A percentile compares a stretch with the other conserved stretches of the same genome.
phyloP scores from a whole-genome alignment of 2,797 vertebrate species.

The Alauda arvensis region DNA sequence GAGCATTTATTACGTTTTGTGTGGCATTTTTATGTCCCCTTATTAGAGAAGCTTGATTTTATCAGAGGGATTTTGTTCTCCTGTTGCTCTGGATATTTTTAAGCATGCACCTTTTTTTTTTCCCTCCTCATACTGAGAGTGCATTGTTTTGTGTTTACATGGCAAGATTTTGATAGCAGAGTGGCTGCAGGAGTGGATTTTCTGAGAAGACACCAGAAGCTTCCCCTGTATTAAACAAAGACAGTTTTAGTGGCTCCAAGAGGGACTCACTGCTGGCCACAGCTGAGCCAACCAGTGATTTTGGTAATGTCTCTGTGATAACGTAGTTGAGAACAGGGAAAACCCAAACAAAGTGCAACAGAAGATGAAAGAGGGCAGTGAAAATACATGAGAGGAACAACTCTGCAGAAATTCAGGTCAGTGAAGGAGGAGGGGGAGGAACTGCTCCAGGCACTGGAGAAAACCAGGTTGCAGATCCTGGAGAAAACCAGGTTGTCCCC shows the following conservation, averaged over 20 bases:
- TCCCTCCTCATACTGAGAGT: neutral
- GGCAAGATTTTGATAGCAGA: neutral
- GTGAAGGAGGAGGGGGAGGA: neutral
- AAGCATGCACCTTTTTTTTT: neutral
- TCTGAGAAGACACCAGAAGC: neutral
- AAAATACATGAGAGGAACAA: neutral
- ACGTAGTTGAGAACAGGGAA: neutral
- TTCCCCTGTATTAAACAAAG: neutral
- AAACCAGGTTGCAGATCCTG: neutral
- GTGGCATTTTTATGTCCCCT: neutral
- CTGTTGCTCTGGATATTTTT: neutral
- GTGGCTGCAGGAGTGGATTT: neutral
- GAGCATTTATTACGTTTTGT: neutral
- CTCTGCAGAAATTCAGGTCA: neutral
- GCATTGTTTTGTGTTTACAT: neutral
- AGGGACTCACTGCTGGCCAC: neutral
- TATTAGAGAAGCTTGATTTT: neutral
- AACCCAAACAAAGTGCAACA: fast-evolving
- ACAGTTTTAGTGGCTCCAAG: neutral
- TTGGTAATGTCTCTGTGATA: neutral
- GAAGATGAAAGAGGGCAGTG: neutral
- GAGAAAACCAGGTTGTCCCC: neutral
- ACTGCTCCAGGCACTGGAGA: fast-evolving
- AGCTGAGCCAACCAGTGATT: neutral
- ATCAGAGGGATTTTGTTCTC: neutral